Evolutionary conservation across 2,888 invertebrate genomes (phyloP), one percentile per base, ranked within the genome.

Genomic region (Ectemnius lituratus): DNA sequence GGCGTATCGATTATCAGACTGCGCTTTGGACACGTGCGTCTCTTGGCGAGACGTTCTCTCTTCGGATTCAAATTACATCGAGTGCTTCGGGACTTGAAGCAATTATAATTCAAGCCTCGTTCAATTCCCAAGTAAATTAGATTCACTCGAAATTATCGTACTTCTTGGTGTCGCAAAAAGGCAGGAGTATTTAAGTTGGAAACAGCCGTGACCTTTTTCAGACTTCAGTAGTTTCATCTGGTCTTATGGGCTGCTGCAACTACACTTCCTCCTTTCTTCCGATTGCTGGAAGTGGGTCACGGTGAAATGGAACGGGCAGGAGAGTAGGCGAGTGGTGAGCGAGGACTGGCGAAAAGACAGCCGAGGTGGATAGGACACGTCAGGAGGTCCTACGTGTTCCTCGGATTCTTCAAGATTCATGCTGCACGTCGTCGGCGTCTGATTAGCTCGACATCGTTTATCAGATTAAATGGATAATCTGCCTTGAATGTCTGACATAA

Each of bases 401-500:
- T 23, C 52, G 78, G 66, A 78, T 75, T 58, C 68, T 76, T 37
- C 49, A 58, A 66, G 65, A 46, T 11, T 37, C 46, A 67, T 49
- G n/a, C 16, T 16, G 52, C 52, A 52, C 52, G n/a, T 67, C 67
- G 68, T 60, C 71, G 64, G 64, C 61, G 71, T 57, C 70, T 78
- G 73, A 78, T 78, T 77, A 78, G 70, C 61, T 20, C 67, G 59
- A 60, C 71, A 70, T 73, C 70, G 75, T 74, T 66, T 83, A 78
- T 73, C 74, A 62, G 70, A 78, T 80, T 78, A 75, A 68, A 78
- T 52, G 70, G 69, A 73, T 81, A 77, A 75, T 75, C 59, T 61
- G 62, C 57, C 69, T 58, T 6, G 62, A 49, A 37, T 13, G 61
- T 64, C 67, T 78, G 70, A 73, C 67, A 73, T 76, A 78, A 78